Percentiles rank a stretch among this genome's conserved stretches.
phyloP scores from a whole-genome alignment of 2,113 vertebrate species.

The Hydrochoerus hydrochaeris region DNA sequence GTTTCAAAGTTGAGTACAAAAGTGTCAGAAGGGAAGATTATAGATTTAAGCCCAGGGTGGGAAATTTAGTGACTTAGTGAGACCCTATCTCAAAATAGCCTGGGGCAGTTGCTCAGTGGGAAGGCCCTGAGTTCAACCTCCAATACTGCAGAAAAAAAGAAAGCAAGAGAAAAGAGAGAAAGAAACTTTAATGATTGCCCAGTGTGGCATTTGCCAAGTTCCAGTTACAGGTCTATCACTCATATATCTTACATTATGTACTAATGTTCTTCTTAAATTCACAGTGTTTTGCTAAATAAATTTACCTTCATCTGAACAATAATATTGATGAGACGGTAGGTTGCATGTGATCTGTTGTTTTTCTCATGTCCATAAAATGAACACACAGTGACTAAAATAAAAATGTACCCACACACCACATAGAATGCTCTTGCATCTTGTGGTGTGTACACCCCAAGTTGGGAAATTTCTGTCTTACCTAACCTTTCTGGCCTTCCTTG shows the following conservation, averaged over 20 bases:
- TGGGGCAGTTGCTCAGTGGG: neutral
- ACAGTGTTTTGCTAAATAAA: constrained; percentile 46
- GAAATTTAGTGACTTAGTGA: neutral
- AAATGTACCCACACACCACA: neutral
- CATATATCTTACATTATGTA: neutral
- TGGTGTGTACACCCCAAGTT: neutral
- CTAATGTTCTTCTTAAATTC: constrained; percentile 27
- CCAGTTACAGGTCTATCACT: neutral
- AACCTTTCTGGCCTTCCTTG: neutral
- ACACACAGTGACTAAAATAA: neutral
- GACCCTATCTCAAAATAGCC: neutral
- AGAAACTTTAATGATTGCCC: neutral
- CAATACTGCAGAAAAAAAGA: neutral
- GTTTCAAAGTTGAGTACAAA: neutral
- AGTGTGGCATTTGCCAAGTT: constrained; percentile 22
- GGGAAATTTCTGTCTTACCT: neutral
- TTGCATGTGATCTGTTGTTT: constrained; percentile 21
- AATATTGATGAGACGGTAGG: constrained; percentile 3
- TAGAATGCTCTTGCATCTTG: neutral
- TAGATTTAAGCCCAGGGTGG: neutral
- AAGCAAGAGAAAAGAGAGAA: neutral
- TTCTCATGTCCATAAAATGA: constrained; percentile 37
- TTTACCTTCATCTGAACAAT: constrained; percentile 21
- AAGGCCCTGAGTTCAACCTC: neutral
- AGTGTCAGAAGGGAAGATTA: neutral